These are phyloP conservation scores for Aurelia sp. DNA, from an alignment of 30 jellyfish, hydroid and myxozoan species.

Conservation along the genomic window DNA sequence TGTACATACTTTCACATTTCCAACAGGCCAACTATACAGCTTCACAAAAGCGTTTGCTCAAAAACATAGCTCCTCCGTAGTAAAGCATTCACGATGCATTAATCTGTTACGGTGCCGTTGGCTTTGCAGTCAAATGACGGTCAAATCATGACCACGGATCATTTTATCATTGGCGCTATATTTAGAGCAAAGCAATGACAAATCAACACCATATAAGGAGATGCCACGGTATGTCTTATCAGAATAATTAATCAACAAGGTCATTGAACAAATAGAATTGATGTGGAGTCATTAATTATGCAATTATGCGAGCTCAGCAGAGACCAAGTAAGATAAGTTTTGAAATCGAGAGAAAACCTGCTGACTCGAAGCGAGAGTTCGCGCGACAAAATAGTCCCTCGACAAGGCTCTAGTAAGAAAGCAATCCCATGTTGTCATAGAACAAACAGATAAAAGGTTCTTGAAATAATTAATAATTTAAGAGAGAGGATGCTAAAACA, in stretches of 20 bases:
- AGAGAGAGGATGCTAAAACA: conserved; percentile 52
- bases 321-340: too few relatives aligned
- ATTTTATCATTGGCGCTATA: background rate
- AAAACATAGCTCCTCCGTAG: too few relatives aligned
- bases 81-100: too few relatives aligned
- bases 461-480: conserved; percentile 25
- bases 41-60: too few relatives aligned
- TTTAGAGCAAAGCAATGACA: background rate
- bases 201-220: conserved; percentile 8
- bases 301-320: too few relatives aligned
- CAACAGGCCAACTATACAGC: too few relatives aligned
- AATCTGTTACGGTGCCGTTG: too few relatives aligned
- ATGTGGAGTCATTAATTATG: too few relatives aligned
- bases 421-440: conserved; percentile 4
- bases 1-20: too few relatives aligned
- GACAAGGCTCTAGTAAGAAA: background rate
- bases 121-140: background rate
- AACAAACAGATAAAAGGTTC: conserved; percentile 15
- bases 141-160: background rate
- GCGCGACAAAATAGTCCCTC: conserved; percentile 1
- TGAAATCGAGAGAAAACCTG: background rate
- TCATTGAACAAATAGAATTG: too few relatives aligned
- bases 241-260: too few relatives aligned
- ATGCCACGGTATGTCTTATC: too few relatives aligned
- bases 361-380: conserved; percentile 4